Conservation (phyloP, 2,113 vertebrate genomes). For the Ceyx cyanopectus region DNA sequence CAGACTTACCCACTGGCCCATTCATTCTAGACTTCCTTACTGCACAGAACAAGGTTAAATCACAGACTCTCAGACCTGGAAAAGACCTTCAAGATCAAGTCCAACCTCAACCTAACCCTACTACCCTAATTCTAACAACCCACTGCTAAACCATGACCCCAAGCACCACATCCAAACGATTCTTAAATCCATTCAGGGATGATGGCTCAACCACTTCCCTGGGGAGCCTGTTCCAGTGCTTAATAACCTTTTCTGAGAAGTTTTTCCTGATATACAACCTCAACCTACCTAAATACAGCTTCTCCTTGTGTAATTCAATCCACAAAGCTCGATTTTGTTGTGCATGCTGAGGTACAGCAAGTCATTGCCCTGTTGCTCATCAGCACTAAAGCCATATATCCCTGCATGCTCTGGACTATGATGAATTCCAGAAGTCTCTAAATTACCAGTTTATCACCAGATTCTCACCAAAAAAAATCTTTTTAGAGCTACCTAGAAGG, state of each 20-base stretch:
- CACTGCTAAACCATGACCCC: too few relatives aligned
- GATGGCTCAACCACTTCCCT: too few relatives aligned
- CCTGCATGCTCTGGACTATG: not conserved
- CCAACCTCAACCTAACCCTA: too few relatives aligned
- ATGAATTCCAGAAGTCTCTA: not conserved
- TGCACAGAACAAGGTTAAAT: not conserved
- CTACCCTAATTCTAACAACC: too few relatives aligned
- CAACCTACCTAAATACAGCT: not conserved
- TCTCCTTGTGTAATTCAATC: not conserved
- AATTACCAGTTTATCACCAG: not conserved
- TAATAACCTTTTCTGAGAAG: too few relatives aligned
- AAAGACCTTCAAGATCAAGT: too few relatives aligned
- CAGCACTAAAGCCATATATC: accelerated
- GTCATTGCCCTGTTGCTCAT: not conserved
- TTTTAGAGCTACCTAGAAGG: not conserved
- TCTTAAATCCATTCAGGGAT: too few relatives aligned
- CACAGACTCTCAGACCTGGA: too few relatives aligned
- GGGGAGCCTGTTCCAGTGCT: too few relatives aligned
- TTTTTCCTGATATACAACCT: too few relatives aligned
- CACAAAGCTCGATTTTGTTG: not conserved
- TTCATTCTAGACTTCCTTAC: not conserved
- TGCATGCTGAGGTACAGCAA: not conserved
- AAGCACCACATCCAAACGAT: too few relatives aligned
- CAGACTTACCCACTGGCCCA: not conserved
- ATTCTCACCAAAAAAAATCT: not conserved